Base-by-base conservation (phyloP, 2,888 invertebrate species). In the Chironomus tentans region DNA sequence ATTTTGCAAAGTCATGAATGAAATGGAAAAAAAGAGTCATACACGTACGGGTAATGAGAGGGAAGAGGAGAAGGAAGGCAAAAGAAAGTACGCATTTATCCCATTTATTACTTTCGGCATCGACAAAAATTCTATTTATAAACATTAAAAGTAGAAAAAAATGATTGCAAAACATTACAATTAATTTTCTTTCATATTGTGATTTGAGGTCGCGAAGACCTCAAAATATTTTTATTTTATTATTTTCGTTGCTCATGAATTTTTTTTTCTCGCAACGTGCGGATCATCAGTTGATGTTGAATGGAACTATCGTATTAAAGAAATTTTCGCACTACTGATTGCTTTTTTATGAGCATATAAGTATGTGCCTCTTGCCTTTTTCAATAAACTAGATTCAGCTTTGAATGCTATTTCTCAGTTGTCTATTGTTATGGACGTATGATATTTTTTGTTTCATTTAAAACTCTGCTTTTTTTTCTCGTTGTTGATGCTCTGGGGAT, bases 131-230 rank as follows among this genome's bases (percentile, higher is more conserved):
- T 56, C 56, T 56, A 56, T 56, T 56, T 56, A 18, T 56, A 56
- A 56, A 56, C 7, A 18, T 56, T 56, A 38, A 38, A 10, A 38
- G 28, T 3, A 28, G 10, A 38, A 38, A 24, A 50, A 50, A 56
- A 56, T 56, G 56, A n/a, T 24, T 24, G 24, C 65, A 13, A 24
- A 65, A 65, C 10, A 65, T 65, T 65, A 65, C 21, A 65, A 21
- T 65, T 65, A 65, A 65, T 65, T 65, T 56, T 24, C 65, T 65
- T 65, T 65, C 22, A 21, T 18, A 56, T 65, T 65, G 65, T 65
- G 24, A 65, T 65, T 65, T 65, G 65, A 65, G 65, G 65, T 65
- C 65, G 65, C 18, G 24, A 65, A 65, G 22, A 24, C 65, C 22
- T 56, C 56, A 56, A 56, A 38, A 38, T 38, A 38, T 38, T 38